These are phyloP conservation scores for Percina caprodes DNA, from an alignment of 2,113 vertebrate species.

Conservation along the genomic window DNA sequence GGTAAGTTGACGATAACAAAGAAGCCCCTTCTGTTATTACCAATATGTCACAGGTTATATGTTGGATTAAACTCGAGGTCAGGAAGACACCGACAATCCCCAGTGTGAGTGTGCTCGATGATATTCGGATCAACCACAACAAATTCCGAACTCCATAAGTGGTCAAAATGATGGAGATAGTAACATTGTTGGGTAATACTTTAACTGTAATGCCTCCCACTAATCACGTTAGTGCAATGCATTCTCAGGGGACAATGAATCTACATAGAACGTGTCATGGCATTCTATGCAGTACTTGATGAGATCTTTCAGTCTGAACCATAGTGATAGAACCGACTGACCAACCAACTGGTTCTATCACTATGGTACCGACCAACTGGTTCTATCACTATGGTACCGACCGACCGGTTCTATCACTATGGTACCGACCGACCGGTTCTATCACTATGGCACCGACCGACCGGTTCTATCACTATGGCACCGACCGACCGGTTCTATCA, in stretches of 20 bases:
- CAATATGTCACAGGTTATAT: conserved; percentile 32
- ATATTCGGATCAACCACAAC: not conserved
- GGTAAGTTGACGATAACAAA: conserved; percentile 46
- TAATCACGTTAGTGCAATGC: not conserved
- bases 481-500: too few species aligned
- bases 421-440: too few species aligned
- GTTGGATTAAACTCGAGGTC: conserved; percentile 32
- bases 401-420: too few species aligned
- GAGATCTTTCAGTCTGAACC: too few species aligned
- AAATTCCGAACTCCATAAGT: conserved; percentile 14
- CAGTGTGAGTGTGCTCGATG: not conserved
- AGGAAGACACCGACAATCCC: conserved; percentile 16
- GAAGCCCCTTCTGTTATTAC: conserved; percentile 28
- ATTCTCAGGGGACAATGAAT: not conserved
- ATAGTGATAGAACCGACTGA: not conserved
- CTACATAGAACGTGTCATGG: not conserved
- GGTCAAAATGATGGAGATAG: not conserved
- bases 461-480: too few species aligned
- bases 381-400: too few species aligned
- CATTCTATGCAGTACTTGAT: too few species aligned
- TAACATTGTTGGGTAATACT: not conserved
- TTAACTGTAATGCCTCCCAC: not conserved
- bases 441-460: too few species aligned
- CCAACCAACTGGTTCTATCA: too few species aligned
- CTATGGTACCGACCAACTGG: too few species aligned